Evolutionary conservation across 2,113 vertebrate species (phyloP).

Genomic region (Regulus satrapa): DNA sequence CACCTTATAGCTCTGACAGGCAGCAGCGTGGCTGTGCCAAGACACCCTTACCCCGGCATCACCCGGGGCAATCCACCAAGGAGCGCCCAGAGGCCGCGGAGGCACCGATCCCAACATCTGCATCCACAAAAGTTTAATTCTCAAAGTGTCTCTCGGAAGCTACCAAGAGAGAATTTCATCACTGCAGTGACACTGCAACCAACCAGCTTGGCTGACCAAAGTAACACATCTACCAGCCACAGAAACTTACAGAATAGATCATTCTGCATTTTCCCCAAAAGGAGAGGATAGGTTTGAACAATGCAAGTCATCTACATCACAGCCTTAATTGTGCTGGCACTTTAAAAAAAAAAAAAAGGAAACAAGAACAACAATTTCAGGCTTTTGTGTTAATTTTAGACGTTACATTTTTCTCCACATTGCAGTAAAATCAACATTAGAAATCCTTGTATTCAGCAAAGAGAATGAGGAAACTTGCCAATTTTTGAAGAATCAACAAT

Average conservation of each 20-base stretch:
- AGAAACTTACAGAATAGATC: not conserved
- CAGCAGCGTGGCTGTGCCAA: not conserved
- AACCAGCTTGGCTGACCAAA: not conserved
- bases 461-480: not conserved
- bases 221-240: rapidly evolving
- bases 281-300: not conserved
- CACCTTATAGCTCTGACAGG: not conserved
- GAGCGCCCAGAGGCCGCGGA: not conserved
- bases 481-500: not conserved
- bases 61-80: not conserved
- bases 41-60: rapidly evolving
- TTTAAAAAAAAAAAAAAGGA: not conserved
- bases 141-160: not conserved
- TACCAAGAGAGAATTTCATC: not conserved
- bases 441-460: not conserved
- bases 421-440: not conserved
- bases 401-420: not conserved
- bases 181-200: not conserved
- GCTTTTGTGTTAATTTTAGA: not conserved
- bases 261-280: not conserved
- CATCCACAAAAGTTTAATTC: not conserved
- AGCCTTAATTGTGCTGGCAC: not conserved
- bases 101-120: not conserved
- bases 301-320: not conserved
- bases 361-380: not conserved